These are phyloP conservation scores for Pygathrix nemaeus DNA, from an alignment of 2,113 vertebrate genomes.

Conservation along the genomic window DNA sequence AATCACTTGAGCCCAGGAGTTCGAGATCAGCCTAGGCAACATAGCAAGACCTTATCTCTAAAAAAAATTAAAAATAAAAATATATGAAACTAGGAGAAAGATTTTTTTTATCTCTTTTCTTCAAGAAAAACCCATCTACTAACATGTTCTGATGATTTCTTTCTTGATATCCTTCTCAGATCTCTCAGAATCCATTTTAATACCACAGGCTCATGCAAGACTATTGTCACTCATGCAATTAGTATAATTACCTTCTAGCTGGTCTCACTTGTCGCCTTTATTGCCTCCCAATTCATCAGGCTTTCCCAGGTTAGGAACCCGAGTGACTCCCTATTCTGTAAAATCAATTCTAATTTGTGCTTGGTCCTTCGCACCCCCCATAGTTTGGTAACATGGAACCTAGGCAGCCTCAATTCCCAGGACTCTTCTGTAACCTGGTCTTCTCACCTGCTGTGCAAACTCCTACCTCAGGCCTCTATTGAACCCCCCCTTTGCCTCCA, in stretches of 20 bases:
- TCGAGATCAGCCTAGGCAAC: not conserved
- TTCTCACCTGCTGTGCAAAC: not conserved
- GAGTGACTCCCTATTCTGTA: not conserved
- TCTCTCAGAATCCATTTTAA: not conserved
- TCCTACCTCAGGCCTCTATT: not conserved
- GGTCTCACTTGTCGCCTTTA: not conserved
- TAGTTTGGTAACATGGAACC: not conserved
- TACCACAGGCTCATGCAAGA: not conserved
- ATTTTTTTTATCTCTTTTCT: not conserved
- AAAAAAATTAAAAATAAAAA: not conserved
- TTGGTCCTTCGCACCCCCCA: not conserved
- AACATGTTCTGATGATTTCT: not conserved
- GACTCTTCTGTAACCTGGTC: not conserved
- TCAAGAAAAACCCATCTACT: not conserved
- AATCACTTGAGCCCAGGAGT: not conserved
- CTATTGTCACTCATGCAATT: accelerated
- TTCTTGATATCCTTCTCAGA: not conserved
- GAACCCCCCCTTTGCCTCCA: not conserved
- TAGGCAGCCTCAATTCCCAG: not conserved
- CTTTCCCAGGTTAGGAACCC: not conserved
- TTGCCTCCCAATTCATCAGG: not conserved
- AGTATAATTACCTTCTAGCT: not conserved
- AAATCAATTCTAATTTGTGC: not conserved
- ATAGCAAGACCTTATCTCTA: not conserved
- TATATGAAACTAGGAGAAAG: not conserved